Evolutionary conservation across 2,113 vertebrate species (phyloP).

Genomic region (Labeo rohita): DNA sequence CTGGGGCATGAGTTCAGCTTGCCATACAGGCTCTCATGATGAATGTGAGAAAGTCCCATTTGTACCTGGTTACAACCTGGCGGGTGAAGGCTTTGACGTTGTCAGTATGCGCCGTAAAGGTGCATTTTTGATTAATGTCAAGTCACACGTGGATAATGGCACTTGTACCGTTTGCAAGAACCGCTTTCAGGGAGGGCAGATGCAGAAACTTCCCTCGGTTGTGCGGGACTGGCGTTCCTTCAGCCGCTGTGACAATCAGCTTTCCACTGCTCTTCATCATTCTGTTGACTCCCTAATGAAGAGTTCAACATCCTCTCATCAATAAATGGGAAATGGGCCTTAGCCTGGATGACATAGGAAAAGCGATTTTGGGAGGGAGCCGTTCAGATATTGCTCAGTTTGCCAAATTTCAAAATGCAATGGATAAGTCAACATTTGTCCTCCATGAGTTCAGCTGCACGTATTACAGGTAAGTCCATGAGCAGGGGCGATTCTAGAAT

Average conservation of each 20-base stretch:
- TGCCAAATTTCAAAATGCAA: slow-evolving; percentile 70
- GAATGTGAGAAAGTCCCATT: slow-evolving; percentile 75
- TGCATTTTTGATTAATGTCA: slow-evolving; percentile 78
- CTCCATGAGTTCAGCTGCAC: slow-evolving; percentile 77
- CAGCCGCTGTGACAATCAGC: slow-evolving; percentile 73
- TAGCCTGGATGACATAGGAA: slow-evolving; percentile 64
- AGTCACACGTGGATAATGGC: slow-evolving; percentile 69
- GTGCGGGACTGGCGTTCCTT: slow-evolving; percentile 76
- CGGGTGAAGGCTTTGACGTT: slow-evolving; percentile 81
- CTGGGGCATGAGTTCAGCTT: slow-evolving; percentile 50
- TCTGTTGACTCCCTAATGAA: slow-evolving; percentile 75
- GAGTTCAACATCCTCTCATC: slow-evolving; percentile 71
- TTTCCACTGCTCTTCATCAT: slow-evolving; percentile 75
- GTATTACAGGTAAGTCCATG: slow-evolving; percentile 73
- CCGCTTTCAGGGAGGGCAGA: slow-evolving; percentile 68
- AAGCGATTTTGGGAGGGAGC: slow-evolving; percentile 70
- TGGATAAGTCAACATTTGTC: slow-evolving; percentile 78
- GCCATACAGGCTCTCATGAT: slow-evolving; percentile 59
- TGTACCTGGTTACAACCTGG: slow-evolving; percentile 79
- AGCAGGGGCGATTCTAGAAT: background rate
- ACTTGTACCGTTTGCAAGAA: slow-evolving; percentile 77
- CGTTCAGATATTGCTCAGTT: slow-evolving; percentile 76
- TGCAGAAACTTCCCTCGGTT: slow-evolving; percentile 71
- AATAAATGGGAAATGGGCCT: slow-evolving; percentile 74
- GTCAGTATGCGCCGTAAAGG: slow-evolving; percentile 76